Evolutionary conservation across 1,140 invertebrate species (phyloP), one percentile per base, ranked within the genome.

Genomic region (Orchesella cincta): DNA sequence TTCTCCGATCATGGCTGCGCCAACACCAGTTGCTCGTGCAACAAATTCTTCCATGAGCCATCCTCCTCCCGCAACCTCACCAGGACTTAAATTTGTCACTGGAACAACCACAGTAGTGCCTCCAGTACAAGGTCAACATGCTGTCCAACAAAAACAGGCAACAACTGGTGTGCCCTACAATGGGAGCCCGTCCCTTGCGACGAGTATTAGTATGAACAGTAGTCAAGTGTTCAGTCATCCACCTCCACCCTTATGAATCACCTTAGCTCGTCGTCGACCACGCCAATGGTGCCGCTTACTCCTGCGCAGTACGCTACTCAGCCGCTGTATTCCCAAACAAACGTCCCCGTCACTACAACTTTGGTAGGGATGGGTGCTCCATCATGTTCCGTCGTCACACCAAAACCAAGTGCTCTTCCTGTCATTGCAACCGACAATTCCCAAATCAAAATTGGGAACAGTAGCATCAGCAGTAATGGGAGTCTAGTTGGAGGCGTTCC

Each of bases 51-150:
- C 12, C 57, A 81, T 23, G 28, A 23, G 62, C 62, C 23, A 29
- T 31, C 62, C 57, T 76, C 31, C 62, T 5, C 62, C 62, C 29
- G 62, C 62, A n/a, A 18, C 70, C 79, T 29, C 76, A 57, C 35
- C 70, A 84, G 75, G 52, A 12, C n/a, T 33, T 33, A 33, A 86
- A 87, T 71, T 87, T 88, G 12, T 88, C 88, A 31, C 87, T 92
- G 81, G 93, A 94, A 79, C 93, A 94, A 84, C 93, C 93, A 83
- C 92, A 93, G 81, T 94, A 93, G 83, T 67, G 3, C 62, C 62
- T 31, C 62, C 62, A 2, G 62, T 67, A n/a, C 52, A 8, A 18
- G 52, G 52, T n/a, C 52, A 57, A 26, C 12, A 18, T 57, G 14
- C 12, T n/a, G 3, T 26, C 23, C 52, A 57, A 14, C 52, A 5